Evolutionary conservation across 2,113 vertebrate genomes (phyloP), one percentile per base, ranked within the genome.

Genomic region (Prochilodus magdalenae): DNA sequence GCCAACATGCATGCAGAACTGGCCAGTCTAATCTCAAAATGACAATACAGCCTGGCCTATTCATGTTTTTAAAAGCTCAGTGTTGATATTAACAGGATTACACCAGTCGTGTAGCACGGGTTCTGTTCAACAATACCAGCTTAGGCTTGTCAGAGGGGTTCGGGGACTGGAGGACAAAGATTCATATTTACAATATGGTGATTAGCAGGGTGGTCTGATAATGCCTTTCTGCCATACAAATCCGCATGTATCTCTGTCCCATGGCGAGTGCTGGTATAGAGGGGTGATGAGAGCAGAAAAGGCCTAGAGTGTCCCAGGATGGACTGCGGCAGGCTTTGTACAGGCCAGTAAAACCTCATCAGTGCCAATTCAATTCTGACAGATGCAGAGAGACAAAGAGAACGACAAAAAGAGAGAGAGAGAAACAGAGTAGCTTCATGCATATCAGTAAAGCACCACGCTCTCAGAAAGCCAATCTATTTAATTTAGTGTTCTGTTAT

Each of bases 71-170:
- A 40, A 44, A 40, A 30, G 85, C 88, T 73, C 84, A 86, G 84
- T 85, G 84, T 87, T 85, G 77, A 83, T 90, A 87, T 90, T 89
- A 92, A 91, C 90, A 83, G 87, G 90, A 93, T 93, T 93, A 91
- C 88, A 91, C 87, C 82, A 85, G 89, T 83, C 86, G 89, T 90
- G 85, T 87, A 89, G 79, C 79, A 86, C 18, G 65, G 26, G 65
- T 53, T 26, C 30, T 86, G 87, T 90, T 88, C 88, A 88, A 87
- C 87, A 84, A 86, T 83, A 90, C 82, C 86, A 90, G 86, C 89
- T 89, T 90, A 90, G 89, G 86, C 88, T 90, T 83, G 87, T 90
- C 72, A 83, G 85, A 85, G 84, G 60, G 24, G 30, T 33, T 4
- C 36, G 82, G 82, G 86, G 80, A 89, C 47, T 15, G 60, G 51